Conservation (phyloP, 1,140 invertebrate genomes). For the Pseudomyrmex flavicornis region DNA sequence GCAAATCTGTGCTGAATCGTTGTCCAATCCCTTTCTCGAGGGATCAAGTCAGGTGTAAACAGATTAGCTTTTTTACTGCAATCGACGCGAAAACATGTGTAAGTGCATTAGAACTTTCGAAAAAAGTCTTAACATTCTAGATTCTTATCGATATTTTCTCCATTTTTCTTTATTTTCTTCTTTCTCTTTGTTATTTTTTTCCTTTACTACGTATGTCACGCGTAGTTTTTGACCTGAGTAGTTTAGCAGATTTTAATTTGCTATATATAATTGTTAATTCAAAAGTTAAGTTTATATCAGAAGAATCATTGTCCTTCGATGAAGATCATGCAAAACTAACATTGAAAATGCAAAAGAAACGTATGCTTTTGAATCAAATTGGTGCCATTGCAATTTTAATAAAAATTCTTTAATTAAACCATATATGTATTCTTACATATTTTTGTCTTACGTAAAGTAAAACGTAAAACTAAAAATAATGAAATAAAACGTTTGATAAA, state of each 20-base stretch:
- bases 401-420: conserved; percentile 3
- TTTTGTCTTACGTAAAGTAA: conserved; percentile 32
- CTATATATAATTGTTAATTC: conserved; percentile 50
- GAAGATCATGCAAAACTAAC: not conserved
- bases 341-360: conserved; percentile 63
- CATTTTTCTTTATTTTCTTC: conserved; percentile 47
- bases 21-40: conserved; percentile 14
- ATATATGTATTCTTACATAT: not conserved
- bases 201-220: conserved; percentile 38
- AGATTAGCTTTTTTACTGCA: conserved; percentile 74
- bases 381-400: conserved; percentile 44
- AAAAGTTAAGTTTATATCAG: conserved; percentile 16
- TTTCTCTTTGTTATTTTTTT: conserved; percentile 11
- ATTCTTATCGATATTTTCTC: conserved; percentile 59
- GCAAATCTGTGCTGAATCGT: conserved; percentile 42
- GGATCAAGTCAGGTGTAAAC: conserved; percentile 57
- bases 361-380: conserved; percentile 63
- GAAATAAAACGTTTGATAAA: conserved; percentile 5
- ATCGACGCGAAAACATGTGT: conserved; percentile 55
- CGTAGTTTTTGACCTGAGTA: conserved; percentile 58
- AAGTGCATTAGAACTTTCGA: conserved; percentile 51
- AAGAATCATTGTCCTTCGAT: not conserved
- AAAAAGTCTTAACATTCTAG: conserved; percentile 55
- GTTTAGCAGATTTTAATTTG: conserved; percentile 70
- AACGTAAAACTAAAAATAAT: not conserved